Percentiles rank a stretch among this genome's conserved stretches.
Evolutionary conservation across 2,888 invertebrate species (phyloP).

Genomic region (Leptopilina syphax): DNA sequence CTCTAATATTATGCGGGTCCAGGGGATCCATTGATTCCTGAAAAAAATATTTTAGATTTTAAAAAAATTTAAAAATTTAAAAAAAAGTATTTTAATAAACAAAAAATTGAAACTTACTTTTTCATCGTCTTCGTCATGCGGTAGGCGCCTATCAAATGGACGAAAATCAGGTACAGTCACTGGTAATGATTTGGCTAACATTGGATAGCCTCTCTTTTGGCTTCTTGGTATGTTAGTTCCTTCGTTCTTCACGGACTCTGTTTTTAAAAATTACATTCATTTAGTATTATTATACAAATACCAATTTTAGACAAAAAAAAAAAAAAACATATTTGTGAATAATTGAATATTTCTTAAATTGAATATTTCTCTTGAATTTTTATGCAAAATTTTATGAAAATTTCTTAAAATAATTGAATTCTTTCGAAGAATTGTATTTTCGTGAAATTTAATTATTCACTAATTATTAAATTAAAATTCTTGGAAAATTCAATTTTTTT

Average conservation of each 20-base stretch:
- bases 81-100: neutral
- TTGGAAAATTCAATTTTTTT: no score
- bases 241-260: constrained; percentile 80
- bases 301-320: no score
- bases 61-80: no score
- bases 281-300: no score
- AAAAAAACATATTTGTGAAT: no score
- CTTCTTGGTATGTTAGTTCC: constrained; percentile 79
- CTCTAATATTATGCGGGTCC: constrained; percentile 88
- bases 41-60: neutral
- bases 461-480: no score
- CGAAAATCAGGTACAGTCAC: constrained; percentile 85
- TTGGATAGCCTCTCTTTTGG: constrained; percentile 75
- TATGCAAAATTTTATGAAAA: no score
- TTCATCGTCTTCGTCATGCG: constrained; percentile 78
- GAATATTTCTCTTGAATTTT: no score
- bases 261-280: constrained; percentile 17
- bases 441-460: no score
- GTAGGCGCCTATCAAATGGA: constrained; percentile 70
- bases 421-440: no score
- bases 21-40: constrained; percentile 69
- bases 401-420: no score
- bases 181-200: constrained; percentile 87
- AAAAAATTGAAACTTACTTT: constrained; percentile 75
- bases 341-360: no score